Evolutionary conservation across 2,888 invertebrate species (phyloP).

Genomic region (Allophyes oxyacanthae): DNA sequence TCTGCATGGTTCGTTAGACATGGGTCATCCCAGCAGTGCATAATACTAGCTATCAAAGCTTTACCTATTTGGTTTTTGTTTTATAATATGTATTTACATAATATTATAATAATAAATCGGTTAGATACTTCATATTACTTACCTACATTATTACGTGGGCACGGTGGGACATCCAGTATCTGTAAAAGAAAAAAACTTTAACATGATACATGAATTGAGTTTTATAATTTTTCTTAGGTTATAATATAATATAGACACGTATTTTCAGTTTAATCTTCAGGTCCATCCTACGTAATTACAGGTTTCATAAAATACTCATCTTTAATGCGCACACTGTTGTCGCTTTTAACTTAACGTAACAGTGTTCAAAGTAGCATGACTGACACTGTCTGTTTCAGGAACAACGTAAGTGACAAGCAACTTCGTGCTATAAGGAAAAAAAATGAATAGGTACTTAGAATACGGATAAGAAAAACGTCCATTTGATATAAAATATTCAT

Average conservation of each 20-base stretch:
- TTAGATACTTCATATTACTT: conserved; percentile 41
- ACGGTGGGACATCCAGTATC: conserved; percentile 46
- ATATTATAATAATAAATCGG: not conserved
- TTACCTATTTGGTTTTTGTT: conserved; percentile 9
- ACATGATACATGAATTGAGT: no score
- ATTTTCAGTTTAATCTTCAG: no score
- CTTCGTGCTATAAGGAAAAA: conserved; percentile 36
- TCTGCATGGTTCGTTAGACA: conserved; percentile 18
- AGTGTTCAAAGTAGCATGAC: conserved; percentile 31
- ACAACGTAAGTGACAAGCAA: conserved; percentile 21
- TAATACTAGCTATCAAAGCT: conserved; percentile 3
- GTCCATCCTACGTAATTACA: not conserved
- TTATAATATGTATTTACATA: conserved; percentile 5
- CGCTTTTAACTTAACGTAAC: conserved; percentile 26
- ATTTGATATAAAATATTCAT: conserved; percentile 85
- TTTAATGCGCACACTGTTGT: conserved; percentile 15
- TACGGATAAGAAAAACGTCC: conserved; percentile 73
- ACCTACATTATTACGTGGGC: conserved; percentile 69
- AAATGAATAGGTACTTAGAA: conserved; percentile 46
- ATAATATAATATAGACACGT: no score
- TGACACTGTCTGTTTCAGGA: conserved; percentile 23
- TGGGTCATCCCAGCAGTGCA: conserved; percentile 21
- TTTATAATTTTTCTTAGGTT: no score
- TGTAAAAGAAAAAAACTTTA: conserved; percentile 53
- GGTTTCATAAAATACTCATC: not conserved